Evolutionary conservation across 2,888 invertebrate genomes (phyloP), one percentile per base, ranked within the genome.

Genomic region (Lingula anatina): DNA sequence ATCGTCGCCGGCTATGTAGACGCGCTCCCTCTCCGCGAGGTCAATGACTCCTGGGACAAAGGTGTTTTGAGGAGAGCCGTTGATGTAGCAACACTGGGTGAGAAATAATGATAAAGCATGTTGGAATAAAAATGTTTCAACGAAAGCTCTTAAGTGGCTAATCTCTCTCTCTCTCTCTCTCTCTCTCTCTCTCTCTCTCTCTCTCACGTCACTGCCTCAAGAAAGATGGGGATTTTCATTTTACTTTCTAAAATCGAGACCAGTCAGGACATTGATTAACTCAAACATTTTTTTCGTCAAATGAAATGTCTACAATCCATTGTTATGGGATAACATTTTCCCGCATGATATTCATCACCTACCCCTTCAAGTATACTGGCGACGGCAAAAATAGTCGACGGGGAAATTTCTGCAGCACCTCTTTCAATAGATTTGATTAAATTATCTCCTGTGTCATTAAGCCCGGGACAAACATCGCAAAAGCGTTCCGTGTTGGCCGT

Each of bases 11-110:
- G 86, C 90, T 48, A 96, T 88, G 68, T 87, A 90, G 1, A 90
- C 89, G 1, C 84, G 83, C 56, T 83, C 78, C 55, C 81, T 76
- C 71, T 89, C 85, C 0, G 94, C 93, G 38, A 78, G 64, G 46
- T 78, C 71, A 20, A 78, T 59, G 28, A 73, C 67, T 1, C 92
- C 96, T 0, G 90, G 89, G 21, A 95, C 93, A 65, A 96, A 84
- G 0, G 95, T 94, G 78, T 97, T 97, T 78, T 97, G 96, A 0
- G 96, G 96, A 0, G 94, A 93, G 0, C 96, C 96, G 78, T 97
- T 97, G 65, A 97, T 91, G 79, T 90, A 97, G 49, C 87, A n/a
- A n/a, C n/a, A n/a, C n/a, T n/a, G 86, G 66, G 90, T 90, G 47
- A 44, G 40, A 5, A 37, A 43, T 20, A 25, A 24, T 7, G 21